Percentiles rank a stretch among this genome's conserved stretches.
These are phyloP conservation scores for Galbula dea DNA, from an alignment of 2,113 vertebrate species.

Conservation along the genomic window DNA sequence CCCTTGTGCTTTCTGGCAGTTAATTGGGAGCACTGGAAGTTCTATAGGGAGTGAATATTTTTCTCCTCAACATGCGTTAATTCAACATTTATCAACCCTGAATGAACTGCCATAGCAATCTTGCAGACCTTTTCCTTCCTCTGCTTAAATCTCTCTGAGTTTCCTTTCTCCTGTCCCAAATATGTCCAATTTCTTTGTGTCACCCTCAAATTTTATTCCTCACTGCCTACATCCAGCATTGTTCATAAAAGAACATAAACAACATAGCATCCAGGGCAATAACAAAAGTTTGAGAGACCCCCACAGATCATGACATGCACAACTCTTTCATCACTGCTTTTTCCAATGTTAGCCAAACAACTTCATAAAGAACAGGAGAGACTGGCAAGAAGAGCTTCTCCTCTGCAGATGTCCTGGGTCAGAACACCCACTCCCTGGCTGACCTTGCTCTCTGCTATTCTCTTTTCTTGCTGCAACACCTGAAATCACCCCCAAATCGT, in stretches of 20 bases:
- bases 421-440: background rate
- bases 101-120: background rate
- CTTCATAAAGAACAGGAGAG: background rate
- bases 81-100: background rate
- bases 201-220: background rate
- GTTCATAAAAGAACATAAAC: background rate
- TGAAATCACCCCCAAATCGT: background rate
- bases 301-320: background rate
- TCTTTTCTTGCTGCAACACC: background rate
- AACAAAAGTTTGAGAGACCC: background rate
- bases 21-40: background rate
- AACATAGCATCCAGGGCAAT: background rate
- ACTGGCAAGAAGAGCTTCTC: background rate
- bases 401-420: background rate
- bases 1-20: background rate
- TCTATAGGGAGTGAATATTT: background rate
- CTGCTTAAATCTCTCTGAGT: background rate
- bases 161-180: background rate
- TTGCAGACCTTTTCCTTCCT: background rate
- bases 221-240: background rate
- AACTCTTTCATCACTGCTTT: background rate
- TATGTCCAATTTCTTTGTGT: background rate
- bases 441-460: background rate
- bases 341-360: background rate
- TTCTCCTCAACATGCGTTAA: background rate